A percentile compares a stretch with the other conserved stretches of the same genome.
phyloP scores from a whole-genome alignment of 1,140 invertebrate species.

The Listronotus bonariensis region DNA sequence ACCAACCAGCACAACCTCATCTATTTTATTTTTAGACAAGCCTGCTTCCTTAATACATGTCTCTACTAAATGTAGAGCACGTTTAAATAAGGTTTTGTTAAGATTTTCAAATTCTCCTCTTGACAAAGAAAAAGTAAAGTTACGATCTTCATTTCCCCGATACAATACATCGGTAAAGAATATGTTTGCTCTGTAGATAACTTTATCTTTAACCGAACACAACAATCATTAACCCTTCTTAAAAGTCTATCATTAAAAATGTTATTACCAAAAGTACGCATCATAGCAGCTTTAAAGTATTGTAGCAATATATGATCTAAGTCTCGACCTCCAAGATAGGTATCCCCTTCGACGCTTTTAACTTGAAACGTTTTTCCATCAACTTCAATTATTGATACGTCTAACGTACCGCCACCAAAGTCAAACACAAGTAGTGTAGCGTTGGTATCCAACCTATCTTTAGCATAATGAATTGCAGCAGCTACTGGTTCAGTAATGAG shows the following conservation, averaged over 20 bases:
- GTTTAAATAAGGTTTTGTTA: slow-evolving; percentile 70
- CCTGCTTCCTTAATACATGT: slow-evolving; percentile 28
- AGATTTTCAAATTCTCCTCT: slow-evolving; percentile 75
- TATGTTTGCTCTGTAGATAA: slow-evolving; percentile 13
- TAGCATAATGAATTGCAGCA: slow-evolving; percentile 68
- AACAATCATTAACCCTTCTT: slow-evolving; percentile 8
- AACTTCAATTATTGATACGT: slow-evolving; percentile 76
- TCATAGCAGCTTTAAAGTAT: slow-evolving; percentile 38
- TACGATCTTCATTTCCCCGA: slow-evolving; percentile 66
- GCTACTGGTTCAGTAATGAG: slow-evolving; percentile 74
- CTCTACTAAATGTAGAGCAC: slow-evolving; percentile 23
- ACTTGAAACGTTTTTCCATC: slow-evolving; percentile 72
- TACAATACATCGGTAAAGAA: slow-evolving; percentile 42
- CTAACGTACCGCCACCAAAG: slow-evolving; percentile 77
- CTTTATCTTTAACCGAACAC: slow-evolving; percentile 9
- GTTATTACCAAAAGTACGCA: background rate
- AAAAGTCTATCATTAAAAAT: slow-evolving; percentile 7
- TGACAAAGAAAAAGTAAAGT: slow-evolving; percentile 63
- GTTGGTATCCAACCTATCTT: slow-evolving; percentile 2
- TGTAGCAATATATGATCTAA: slow-evolving; percentile 63
- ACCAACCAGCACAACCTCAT: slow-evolving; percentile 67
- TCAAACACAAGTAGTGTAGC: slow-evolving; percentile 63
- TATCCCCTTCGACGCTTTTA: slow-evolving; percentile 70
- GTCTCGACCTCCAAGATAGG: slow-evolving; percentile 72
- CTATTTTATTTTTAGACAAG: slow-evolving; percentile 50